phyloP scores from a whole-genome alignment of 2,888 invertebrate genomes.

The Melinopterus prodromus region DNA sequence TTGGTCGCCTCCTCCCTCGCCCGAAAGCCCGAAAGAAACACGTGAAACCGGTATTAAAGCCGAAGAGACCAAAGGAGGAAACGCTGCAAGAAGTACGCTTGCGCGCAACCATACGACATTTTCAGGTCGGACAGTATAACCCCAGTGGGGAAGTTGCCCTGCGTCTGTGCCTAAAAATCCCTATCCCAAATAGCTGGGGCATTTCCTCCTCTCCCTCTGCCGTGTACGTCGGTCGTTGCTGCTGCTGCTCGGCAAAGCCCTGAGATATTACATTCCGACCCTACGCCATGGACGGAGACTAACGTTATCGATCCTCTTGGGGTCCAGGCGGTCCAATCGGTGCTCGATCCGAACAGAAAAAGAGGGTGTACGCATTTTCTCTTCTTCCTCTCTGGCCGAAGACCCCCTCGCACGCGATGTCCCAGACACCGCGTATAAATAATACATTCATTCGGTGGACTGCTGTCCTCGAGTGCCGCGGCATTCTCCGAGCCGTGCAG shows the following conservation, averaged over 20 bases:
- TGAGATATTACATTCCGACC: conserved; percentile 49
- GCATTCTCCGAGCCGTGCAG: no score
- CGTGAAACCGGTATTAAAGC: conserved; percentile 4
- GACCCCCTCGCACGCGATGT: not conserved
- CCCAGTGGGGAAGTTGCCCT: conserved; percentile 47
- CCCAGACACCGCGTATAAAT: not conserved
- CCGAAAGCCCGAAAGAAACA: not conserved
- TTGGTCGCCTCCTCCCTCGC: conserved; percentile 6
- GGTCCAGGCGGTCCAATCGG: conserved; percentile 47
- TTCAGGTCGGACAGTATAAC: conserved; percentile 46
- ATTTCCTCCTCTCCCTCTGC: conserved; percentile 42
- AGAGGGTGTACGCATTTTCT: conserved; percentile 36
- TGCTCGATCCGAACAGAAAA: conserved; percentile 32
- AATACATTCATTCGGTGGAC: not conserved
- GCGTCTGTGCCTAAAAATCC: conserved; percentile 45
- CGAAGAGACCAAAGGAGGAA: not conserved
- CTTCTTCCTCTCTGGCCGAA: conserved; percentile 19
- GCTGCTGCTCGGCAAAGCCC: not conserved
- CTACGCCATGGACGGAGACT: conserved; percentile 42
- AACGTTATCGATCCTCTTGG: conserved; percentile 6
- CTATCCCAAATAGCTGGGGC: conserved; percentile 46
- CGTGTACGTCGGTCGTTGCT: conserved; percentile 15
- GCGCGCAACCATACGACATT: conserved; percentile 40
- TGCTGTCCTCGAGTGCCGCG: not conserved
- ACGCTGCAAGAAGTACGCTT: not conserved